A percentile compares a stretch with the other conserved stretches of the same genome.
Conservation (phyloP, 1,140 invertebrate genomes). For the Drosophila punjabiensis region DNA sequence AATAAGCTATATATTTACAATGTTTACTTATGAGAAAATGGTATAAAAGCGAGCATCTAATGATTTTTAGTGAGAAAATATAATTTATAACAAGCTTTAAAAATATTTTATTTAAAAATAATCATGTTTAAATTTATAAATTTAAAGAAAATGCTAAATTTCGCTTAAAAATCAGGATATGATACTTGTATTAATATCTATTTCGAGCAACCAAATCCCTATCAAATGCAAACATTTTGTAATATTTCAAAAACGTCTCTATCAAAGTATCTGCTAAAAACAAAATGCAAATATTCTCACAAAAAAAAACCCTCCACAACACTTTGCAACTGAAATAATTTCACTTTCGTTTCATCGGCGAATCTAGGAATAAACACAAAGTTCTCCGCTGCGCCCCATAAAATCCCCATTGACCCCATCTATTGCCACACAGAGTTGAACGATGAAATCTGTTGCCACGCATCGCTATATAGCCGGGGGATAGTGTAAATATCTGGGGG, state of each 20-base stretch:
- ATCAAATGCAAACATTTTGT: not conserved
- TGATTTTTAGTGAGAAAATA: not conserved
- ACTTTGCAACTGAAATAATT: conserved; percentile 15
- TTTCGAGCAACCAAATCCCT: not conserved
- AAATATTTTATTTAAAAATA: not conserved
- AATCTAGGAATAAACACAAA: conserved; percentile 37
- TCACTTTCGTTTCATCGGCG: conserved; percentile 20
- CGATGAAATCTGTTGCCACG: conserved; percentile 41
- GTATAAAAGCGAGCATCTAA: not conserved
- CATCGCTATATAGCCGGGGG: conserved; percentile 1
- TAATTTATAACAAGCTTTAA: not conserved
- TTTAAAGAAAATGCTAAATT: no score
- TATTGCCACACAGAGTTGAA: conserved; percentile 50
- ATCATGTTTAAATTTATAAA: not conserved
- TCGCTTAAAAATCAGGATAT: not conserved
- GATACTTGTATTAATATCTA: not conserved
- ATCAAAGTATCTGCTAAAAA: not conserved
- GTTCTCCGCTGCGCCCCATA: conserved; percentile 9
- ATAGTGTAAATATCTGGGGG: conserved; percentile 44
- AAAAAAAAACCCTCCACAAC: no score
- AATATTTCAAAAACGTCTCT: not conserved
- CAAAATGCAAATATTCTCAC: conserved; percentile 1
- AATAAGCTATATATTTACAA: not conserved
- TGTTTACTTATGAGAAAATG: not conserved
- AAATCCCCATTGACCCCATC: conserved; percentile 32